Base-by-base conservation (phyloP, 2,888 invertebrate genomes). In the Coenonympha glycerion region DNA sequence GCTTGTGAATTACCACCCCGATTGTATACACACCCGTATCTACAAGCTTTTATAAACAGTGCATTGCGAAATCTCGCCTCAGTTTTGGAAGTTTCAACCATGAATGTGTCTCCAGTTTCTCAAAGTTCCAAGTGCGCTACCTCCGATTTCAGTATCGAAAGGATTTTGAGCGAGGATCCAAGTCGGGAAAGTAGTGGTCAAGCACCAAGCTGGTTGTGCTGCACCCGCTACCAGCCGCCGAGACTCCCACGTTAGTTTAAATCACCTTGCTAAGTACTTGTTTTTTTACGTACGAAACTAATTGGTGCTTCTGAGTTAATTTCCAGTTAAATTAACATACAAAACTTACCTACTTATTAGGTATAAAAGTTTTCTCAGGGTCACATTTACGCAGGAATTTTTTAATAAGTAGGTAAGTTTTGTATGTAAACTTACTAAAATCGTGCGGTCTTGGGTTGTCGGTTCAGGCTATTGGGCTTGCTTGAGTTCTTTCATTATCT, bases 221-320 rank as follows among this genome's bases (percentile, higher is more conserved):
- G 92, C 63, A 92, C 93, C 3, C 85, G 93, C 54, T 93, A 93
- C 65, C 89, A 89, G 58, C 93, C 93, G 1, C 93, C 93, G 0
- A 91, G 91, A 64, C 70, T 93, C 40, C 91, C 91, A 65, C 88
- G 92, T 89, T 87, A 91, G 90, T 6, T 28, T 24, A 22, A 9
- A n/a, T n/a, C n/a, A n/a, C n/a, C n/a, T n/a, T n/a, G n/a, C n/a
- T n/a, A n/a, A n/a, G n/a, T n/a, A n/a, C n/a, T 19, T 6, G 13
- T 13, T 11, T 19, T 6, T 21, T 19, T 5, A 6, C 11, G 1
- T 30, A 11, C 13, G 8, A 1, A 24, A 24, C 4, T 24, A 24
- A 24, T 24, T 6, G 24, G 2, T 24, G 3, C 24, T 24, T n/a
- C n/a, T n/a, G n/a, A n/a, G n/a, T n/a, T n/a, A n/a, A n/a, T n/a